Evolutionary conservation across 2,113 vertebrate genomes (phyloP).

Genomic region (Pachyramphus minor): DNA sequence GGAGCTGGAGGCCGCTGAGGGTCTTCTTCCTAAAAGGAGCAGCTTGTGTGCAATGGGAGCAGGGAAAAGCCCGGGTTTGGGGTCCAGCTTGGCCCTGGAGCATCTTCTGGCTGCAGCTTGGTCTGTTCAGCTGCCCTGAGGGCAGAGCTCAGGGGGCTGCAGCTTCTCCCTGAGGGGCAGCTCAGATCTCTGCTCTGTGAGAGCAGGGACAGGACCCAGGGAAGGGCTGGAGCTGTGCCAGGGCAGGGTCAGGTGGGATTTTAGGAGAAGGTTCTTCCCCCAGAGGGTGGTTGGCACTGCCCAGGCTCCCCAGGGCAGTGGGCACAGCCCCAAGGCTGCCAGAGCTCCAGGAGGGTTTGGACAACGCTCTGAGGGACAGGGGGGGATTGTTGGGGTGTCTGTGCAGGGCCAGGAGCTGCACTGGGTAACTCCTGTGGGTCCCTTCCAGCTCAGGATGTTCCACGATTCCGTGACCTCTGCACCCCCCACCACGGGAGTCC

Average conservation of each 20-base stretch:
- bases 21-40: neutral
- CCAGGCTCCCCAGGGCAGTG: neutral
- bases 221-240: neutral
- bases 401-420: neutral
- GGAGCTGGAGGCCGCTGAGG: neutral
- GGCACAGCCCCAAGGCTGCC: neutral
- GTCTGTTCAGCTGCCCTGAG: neutral
- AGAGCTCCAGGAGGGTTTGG: neutral
- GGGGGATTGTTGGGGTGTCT: neutral
- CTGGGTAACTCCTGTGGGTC: neutral
- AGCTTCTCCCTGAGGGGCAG: too few relatives aligned
- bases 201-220: neutral
- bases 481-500: too few relatives aligned
- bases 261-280: neutral
- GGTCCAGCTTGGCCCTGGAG: neutral
- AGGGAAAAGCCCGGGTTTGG: accelerated
- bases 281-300: neutral
- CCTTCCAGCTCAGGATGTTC: neutral
- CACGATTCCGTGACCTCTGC: neutral
- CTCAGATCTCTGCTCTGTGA: neutral
- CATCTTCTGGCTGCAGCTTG: neutral
- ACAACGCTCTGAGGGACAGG: neutral
- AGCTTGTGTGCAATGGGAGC: accelerated
- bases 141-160: neutral
- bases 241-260: neutral